Base-by-base conservation (phyloP, 2,113 vertebrate species). In the Haliaeetus leucogaster region DNA sequence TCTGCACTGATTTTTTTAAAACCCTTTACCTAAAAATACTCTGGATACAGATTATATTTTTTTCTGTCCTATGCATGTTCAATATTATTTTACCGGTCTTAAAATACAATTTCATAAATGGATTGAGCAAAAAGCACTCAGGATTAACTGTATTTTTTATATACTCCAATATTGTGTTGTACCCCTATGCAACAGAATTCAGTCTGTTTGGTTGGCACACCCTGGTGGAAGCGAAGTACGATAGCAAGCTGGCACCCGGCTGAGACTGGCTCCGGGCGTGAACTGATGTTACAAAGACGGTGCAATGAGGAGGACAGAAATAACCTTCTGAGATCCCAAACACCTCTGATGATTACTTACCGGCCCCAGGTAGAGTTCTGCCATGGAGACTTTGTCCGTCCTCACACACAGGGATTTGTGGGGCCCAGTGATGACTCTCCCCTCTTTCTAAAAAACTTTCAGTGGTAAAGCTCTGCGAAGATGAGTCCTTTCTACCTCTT, bases 11-110 rank as follows among this genome's bases (percentile, higher is more conserved):
- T 72, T 96, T 97, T 96, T 95, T 97, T 6, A 68, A 85, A 92
- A 81, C 68, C 42, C 78, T 97, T 95, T 95, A 96, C 80, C 87
- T 97, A 94, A 95, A 97, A 94, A 96, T 95, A 84, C 84, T 94
- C 95, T 96, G 65, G 82, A 95, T 96, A 86, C 34, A 92, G 50
- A 59, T 66, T 93, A 59, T 92, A 81, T 71, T 70, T 77, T 29
- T 11, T 71, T 52, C 29, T 89, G 61, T 76, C 65, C 3, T 67
- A 34, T 62, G 34, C 36, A n/a, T n/a, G 63, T 77, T 96, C 96
- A 90, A 45, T 91, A 95, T 86, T 95, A 93, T 92, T 96, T 94
- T 55, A 71, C 36, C 4, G 4, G 63, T 48, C 63, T 95, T 93
- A 80, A 97, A 67, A 95, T 94, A 93, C 56, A 36, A 73, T 95